Percentiles rank a stretch among this genome's conserved stretches.
These are phyloP conservation scores for Crepidodera aurea DNA, from an alignment of 2,888 invertebrate genomes.

Conservation along the genomic window DNA sequence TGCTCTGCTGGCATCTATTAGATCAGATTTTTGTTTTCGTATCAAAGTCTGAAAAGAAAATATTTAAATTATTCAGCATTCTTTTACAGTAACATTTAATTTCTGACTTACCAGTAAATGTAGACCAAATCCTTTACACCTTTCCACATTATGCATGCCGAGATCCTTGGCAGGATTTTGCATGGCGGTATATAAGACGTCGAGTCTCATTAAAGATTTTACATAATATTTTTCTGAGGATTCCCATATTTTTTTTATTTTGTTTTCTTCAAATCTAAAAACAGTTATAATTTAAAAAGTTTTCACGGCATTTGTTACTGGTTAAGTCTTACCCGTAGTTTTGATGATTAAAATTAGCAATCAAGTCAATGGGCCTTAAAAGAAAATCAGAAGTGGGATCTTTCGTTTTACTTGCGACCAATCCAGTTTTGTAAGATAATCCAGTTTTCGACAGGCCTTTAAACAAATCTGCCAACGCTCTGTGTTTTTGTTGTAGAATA, in stretches of 20 bases:
- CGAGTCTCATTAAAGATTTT: conserved; percentile 73
- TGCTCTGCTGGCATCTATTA: conserved; percentile 67
- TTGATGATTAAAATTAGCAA: conserved; percentile 65
- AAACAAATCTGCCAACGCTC: conserved; percentile 86
- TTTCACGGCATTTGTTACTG: too few relatives aligned
- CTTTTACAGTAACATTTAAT: not conserved
- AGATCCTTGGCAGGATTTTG: conserved; percentile 79
- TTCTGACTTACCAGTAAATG: conserved; percentile 72
- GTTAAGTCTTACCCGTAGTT: conserved; percentile 59
- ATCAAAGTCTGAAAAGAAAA: conserved; percentile 66
- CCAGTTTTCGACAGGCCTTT: conserved; percentile 78
- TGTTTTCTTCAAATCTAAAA: conserved; percentile 61
- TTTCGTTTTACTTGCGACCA: conserved; percentile 67
- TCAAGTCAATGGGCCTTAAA: conserved; percentile 75
- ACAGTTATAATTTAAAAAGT: not conserved
- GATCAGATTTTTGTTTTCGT: conserved; percentile 70
- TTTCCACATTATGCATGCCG: conserved; percentile 80
- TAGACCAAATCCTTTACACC: conserved; percentile 85
- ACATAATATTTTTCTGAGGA: conserved; percentile 80
- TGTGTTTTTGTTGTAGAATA: conserved; percentile 84
- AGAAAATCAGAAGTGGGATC: conserved; percentile 69
- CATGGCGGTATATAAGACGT: conserved; percentile 69
- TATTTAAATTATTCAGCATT: conserved; percentile 1
- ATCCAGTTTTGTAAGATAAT: conserved; percentile 82
- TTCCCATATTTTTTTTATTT: conserved; percentile 70